phyloP scores from a whole-genome alignment of 1,140 invertebrate species.

The Gryllus bimaculatus region DNA sequence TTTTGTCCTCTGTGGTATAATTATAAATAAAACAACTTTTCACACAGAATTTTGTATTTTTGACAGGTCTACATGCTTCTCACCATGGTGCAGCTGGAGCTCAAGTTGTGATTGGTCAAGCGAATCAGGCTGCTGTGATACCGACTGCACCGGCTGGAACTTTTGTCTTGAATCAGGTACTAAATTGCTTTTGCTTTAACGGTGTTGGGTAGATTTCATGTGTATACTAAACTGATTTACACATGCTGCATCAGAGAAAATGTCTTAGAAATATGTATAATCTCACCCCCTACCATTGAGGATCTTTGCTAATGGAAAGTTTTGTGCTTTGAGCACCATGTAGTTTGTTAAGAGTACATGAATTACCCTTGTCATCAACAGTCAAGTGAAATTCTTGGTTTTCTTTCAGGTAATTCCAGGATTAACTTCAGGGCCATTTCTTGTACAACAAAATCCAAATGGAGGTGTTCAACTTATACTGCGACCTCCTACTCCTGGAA shows the following conservation, averaged over 20 bases:
- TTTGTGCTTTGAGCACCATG: too few species aligned
- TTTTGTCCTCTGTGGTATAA: too few species aligned
- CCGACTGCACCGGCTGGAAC: constrained; percentile 24
- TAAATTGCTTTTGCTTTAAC: background rate
- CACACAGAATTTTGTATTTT: too few species aligned
- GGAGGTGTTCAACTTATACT: constrained; percentile 30
- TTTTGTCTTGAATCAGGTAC: constrained; percentile 23
- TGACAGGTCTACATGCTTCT: constrained; percentile 13
- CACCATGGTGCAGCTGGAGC: constrained; percentile 17
- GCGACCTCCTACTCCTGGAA: constrained; percentile 24
- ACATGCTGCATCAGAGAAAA: too few species aligned
- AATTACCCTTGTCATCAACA: background rate
- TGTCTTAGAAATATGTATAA: too few species aligned
- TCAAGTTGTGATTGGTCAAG: constrained; percentile 21
- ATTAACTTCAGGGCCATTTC: constrained; percentile 23
- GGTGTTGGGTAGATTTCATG: too few species aligned
- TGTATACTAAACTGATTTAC: too few species aligned
- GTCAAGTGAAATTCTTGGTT: background rate
- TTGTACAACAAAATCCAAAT: constrained; percentile 30
- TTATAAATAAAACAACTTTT: too few species aligned
- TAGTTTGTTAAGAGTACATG: too few species aligned
- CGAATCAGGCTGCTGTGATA: constrained; percentile 16
- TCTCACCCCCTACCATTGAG: too few species aligned
- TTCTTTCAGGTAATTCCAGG: constrained; percentile 22
- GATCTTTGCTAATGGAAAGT: too few species aligned